Conservation (phyloP, 2,797 vertebrate species). For the Otolemur crassicaudatus region DNA sequence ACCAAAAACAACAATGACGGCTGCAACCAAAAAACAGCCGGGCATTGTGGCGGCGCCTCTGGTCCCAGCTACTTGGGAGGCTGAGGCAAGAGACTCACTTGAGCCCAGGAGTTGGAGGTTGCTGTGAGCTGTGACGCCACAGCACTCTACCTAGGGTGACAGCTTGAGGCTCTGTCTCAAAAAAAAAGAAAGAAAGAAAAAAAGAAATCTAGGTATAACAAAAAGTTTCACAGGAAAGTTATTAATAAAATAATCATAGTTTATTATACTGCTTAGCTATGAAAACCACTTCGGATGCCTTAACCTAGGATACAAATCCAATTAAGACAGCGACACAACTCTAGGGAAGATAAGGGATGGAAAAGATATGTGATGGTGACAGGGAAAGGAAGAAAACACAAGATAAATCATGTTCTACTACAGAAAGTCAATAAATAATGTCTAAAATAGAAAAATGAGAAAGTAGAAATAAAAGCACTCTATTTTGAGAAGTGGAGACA, state of each 20-base stretch:
- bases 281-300: neutral
- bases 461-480: neutral
- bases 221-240: neutral
- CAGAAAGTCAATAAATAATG: neutral
- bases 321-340: neutral
- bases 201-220: neutral
- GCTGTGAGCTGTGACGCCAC: too few species aligned
- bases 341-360: neutral
- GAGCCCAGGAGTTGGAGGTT: too few species aligned
- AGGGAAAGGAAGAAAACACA: neutral
- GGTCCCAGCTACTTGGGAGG: too few species aligned
- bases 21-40: neutral
- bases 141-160: too few species aligned
- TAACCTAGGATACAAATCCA: neutral
- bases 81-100: too few species aligned
- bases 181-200: neutral
- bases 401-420: neutral
- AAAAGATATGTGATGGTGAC: neutral
- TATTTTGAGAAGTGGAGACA: neutral
- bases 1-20: too few species aligned
- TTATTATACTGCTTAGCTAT: neutral
- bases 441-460: neutral
- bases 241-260: neutral
- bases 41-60: too few species aligned
- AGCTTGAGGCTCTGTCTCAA: too few species aligned